Evolutionary conservation across 2,888 invertebrate species (phyloP), one percentile per base, ranked within the genome.

Genomic region (Girardia tigrina): DNA sequence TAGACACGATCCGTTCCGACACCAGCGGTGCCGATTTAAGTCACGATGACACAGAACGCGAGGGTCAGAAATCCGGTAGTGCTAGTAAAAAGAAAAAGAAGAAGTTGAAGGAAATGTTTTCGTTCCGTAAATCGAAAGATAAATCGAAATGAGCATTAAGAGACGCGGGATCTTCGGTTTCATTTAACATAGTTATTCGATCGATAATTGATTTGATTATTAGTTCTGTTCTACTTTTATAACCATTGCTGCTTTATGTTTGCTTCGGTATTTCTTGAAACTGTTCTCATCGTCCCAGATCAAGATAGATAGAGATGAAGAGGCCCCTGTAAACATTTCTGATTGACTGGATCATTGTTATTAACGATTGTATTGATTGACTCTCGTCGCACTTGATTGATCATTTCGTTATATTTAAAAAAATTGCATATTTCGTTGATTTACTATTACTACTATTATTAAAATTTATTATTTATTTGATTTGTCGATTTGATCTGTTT

Each of bases 21-120:
- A 70, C 70, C 26, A 70, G 70, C 20, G 70, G 70, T 8, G 70
- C 70, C 20, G 70, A 70, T 23, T 23, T 26, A 8, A 70, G 70
- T 26, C 70, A 70, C n/a, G 70, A 70, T 70, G 70, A 70, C 12
- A 70, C 70, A 12, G 70, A 70, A 26, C 20, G 26, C 20, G 70
- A 70, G 36, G 36, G 36, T 36, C 36, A 36, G 8, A 36, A 36
- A 36, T 36, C 36, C 36, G 36, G 36, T 36, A 12, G 12, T 36
- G 36, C 12, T 12, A 16, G 36, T 36, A 36, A 36, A 16, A 36
- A 36, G 36, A 36, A 36, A 16, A 36, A 36, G 36, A 36, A 36
- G 36, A 36, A 36, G 36, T 16, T 36, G 8, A 36, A 36, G 16
- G 36, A 36, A 36, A 36, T 36, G 36, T 36, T 36, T 36, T 36